Evolutionary conservation across 2,797 vertebrate species (phyloP).

Genomic region (Paguma larvata): DNA sequence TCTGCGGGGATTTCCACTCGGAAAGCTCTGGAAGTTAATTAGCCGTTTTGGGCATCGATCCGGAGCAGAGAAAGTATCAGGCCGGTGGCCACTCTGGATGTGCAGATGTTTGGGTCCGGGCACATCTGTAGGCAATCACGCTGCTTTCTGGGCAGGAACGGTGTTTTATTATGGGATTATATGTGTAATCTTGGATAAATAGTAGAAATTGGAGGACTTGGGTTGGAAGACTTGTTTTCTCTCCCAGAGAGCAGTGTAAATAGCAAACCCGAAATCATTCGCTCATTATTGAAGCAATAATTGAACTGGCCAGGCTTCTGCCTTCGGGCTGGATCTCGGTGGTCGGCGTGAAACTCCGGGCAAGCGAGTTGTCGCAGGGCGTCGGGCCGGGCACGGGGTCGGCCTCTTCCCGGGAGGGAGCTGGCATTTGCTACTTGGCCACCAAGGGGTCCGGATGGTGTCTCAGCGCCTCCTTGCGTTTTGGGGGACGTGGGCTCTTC

Average conservation of each 20-base stretch:
- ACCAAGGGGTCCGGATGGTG: neutral
- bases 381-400: neutral
- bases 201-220: slow-evolving; percentile 85
- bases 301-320: slow-evolving; percentile 40
- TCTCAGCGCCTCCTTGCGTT: neutral
- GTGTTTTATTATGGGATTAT: slow-evolving; percentile 88
- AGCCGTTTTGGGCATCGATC: slow-evolving; percentile 66
- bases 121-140: slow-evolving; percentile 88
- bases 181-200: slow-evolving; percentile 88
- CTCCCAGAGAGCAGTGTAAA: slow-evolving; percentile 82
- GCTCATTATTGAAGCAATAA: slow-evolving; percentile 75
- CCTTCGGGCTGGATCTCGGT: slow-evolving; percentile 45
- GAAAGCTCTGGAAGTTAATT: slow-evolving; percentile 52
- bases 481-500: neutral
- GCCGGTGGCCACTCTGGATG: neutral
- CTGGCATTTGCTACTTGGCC: neutral
- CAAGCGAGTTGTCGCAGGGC: neutral
- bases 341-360: slow-evolving; percentile 52
- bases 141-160: slow-evolving; percentile 84
- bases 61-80: neutral
- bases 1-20: slow-evolving; percentile 48
- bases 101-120: slow-evolving; percentile 86
- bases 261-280: slow-evolving; percentile 82
- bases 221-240: slow-evolving; percentile 82
- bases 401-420: neutral